phyloP scores from a whole-genome alignment of 2,113 vertebrate species.

The Syngnathoides biaculeatus region DNA sequence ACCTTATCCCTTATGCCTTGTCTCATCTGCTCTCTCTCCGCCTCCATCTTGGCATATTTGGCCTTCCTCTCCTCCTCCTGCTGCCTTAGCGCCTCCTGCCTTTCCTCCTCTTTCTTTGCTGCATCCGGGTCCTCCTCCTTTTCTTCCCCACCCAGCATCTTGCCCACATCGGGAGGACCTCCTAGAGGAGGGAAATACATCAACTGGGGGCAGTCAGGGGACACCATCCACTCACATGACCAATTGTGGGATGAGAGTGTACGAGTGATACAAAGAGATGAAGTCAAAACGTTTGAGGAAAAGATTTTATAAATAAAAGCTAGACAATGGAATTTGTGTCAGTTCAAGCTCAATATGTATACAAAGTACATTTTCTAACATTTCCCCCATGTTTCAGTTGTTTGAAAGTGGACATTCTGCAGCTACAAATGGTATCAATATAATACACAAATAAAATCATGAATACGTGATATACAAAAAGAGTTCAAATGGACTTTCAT shows the following conservation, averaged over 20 bases:
- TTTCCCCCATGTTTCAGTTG: too few relatives aligned
- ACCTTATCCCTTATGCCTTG: constrained; percentile 99
- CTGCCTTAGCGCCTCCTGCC: constrained; percentile 93
- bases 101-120: constrained; percentile 93
- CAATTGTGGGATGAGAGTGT: constrained; percentile 9
- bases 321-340: too few relatives aligned
- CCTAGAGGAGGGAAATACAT: constrained; percentile 45
- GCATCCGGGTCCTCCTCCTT: constrained; percentile 96
- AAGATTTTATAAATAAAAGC: neutral
- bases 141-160: constrained; percentile 96
- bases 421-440: too few relatives aligned
- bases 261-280: neutral
- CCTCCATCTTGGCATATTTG: constrained; percentile 96
- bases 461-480: too few relatives aligned
- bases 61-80: constrained; percentile 97
- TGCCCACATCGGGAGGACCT: constrained; percentile 96
- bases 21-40: constrained; percentile 91
- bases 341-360: too few relatives aligned
- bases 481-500: too few relatives aligned
- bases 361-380: too few relatives aligned
- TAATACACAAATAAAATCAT: too few relatives aligned
- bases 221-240: constrained; percentile 3
- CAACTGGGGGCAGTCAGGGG: neutral
- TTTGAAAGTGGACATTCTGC: too few relatives aligned
- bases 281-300: neutral